These are phyloP conservation scores for Taurulus bubalis DNA, from an alignment of 2,113 vertebrate genomes.

Conservation along the genomic window DNA sequence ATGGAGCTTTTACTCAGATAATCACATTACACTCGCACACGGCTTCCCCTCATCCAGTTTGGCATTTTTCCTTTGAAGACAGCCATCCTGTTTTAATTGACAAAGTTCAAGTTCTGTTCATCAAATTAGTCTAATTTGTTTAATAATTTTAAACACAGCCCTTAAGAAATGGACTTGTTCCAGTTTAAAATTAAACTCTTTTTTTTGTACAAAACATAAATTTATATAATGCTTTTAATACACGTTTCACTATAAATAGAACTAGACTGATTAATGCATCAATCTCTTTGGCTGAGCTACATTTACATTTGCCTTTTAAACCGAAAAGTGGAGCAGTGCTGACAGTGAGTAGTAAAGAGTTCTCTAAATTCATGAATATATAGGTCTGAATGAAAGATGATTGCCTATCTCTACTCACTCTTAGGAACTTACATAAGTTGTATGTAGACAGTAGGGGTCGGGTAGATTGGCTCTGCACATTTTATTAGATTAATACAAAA, in stretches of 20 bases:
- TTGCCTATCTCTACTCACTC: neutral
- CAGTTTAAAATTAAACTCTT: neutral
- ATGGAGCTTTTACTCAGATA: neutral
- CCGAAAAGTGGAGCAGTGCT: neutral
- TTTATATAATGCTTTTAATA: neutral
- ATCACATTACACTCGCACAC: neutral
- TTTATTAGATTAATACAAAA: neutral
- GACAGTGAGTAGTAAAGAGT: neutral
- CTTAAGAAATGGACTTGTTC: neutral
- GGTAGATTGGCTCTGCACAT: neutral
- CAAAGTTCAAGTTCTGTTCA: constrained; percentile 9
- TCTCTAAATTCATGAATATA: neutral
- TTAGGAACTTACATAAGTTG: neutral
- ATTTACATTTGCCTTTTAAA: constrained; percentile 21
- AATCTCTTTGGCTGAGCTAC: constrained; percentile 3
- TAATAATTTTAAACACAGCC: neutral
- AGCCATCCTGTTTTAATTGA: neutral
- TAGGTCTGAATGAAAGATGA: constrained; percentile 20
- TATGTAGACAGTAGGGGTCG: neutral
- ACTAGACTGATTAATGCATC: constrained; percentile 1
- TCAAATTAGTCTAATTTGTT: neutral
- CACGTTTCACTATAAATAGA: constrained; percentile 1
- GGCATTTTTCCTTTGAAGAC: neutral
- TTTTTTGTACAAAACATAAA: neutral
- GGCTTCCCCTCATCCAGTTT: neutral